These are phyloP conservation scores for Zootoca vivipara DNA, from an alignment of 2,113 vertebrate species.

Conservation along the genomic window DNA sequence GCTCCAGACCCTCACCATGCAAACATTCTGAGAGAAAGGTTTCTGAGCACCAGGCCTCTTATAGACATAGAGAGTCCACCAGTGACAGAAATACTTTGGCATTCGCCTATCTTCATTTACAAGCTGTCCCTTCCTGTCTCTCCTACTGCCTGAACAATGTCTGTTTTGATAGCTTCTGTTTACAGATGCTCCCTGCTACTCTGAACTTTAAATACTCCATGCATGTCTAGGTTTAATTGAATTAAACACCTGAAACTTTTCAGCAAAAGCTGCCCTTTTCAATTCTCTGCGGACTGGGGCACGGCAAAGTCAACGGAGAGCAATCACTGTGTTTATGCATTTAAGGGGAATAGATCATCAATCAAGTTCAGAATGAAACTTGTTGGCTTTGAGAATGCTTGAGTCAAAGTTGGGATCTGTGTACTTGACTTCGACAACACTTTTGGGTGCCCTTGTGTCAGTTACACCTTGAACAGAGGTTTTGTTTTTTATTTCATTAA, in stretches of 20 bases:
- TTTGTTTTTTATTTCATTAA: neutral
- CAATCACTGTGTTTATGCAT: neutral
- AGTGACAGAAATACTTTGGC: conserved; percentile 28
- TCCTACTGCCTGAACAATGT: conserved; percentile 9
- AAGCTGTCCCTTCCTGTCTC: conserved; percentile 39
- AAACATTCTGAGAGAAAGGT: neutral
- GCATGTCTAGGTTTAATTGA: conserved; percentile 44
- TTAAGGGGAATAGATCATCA: neutral
- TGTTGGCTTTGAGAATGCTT: neutral
- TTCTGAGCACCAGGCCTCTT: conserved; percentile 11
- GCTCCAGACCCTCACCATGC: neutral
- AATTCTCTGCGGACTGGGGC: neutral
- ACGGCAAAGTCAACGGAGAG: conserved; percentile 1
- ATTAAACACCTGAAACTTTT: conserved; percentile 30
- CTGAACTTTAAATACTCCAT: conserved; percentile 41
- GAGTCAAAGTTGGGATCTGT: neutral
- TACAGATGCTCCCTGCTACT: conserved; percentile 32
- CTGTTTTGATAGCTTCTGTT: conserved; percentile 45
- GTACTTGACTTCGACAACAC: neutral
- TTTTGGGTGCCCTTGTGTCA: neutral
- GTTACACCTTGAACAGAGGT: neutral
- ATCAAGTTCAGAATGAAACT: neutral
- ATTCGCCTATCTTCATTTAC: conserved; percentile 14
- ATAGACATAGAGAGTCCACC: conserved; percentile 26
- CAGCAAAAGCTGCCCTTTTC: conserved; percentile 39